Percentiles rank a stretch among this genome's conserved stretches.
phyloP scores from a whole-genome alignment of 1,140 invertebrate genomes.

The Parapsyche elsis region DNA sequence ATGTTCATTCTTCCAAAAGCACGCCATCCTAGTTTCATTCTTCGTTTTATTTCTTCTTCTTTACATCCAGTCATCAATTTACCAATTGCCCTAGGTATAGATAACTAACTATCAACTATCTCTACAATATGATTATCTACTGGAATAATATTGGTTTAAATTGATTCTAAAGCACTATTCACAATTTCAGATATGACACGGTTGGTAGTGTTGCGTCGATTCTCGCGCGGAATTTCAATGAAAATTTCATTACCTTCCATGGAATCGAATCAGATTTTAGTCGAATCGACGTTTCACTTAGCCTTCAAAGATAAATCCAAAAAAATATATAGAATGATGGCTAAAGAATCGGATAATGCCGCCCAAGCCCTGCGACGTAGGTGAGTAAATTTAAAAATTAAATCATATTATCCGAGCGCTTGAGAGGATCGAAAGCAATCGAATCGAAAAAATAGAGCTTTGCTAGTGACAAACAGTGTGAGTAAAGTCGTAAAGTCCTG shows the following conservation, averaged over 20 bases:
- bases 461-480: background rate
- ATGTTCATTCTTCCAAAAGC: too few relatives aligned
- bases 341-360: constrained; percentile 57
- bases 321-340: constrained; percentile 58
- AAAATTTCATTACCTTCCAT: constrained; percentile 34
- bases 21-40: too few relatives aligned
- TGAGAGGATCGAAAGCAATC: background rate
- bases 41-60: background rate
- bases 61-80: background rate
- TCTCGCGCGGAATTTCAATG: constrained; percentile 57
- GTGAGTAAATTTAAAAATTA: background rate
- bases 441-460: background rate
- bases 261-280: constrained; percentile 47
- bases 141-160: too few relatives aligned
- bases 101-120: too few relatives aligned
- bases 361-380: constrained; percentile 53
- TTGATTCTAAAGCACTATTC: too few relatives aligned
- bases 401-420: background rate
- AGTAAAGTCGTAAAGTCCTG: background rate
- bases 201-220: constrained; percentile 64
- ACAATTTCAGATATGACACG: constrained; percentile 67
- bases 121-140: too few relatives aligned
- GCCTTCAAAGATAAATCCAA: constrained; percentile 59
- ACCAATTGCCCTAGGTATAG: too few relatives aligned
- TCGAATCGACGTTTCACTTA: constrained; percentile 58